A percentile compares a stretch with the other conserved stretches of the same genome.
Conservation (phyloP, 1,140 invertebrate species). For the Dendrolimus punctatus region DNA sequence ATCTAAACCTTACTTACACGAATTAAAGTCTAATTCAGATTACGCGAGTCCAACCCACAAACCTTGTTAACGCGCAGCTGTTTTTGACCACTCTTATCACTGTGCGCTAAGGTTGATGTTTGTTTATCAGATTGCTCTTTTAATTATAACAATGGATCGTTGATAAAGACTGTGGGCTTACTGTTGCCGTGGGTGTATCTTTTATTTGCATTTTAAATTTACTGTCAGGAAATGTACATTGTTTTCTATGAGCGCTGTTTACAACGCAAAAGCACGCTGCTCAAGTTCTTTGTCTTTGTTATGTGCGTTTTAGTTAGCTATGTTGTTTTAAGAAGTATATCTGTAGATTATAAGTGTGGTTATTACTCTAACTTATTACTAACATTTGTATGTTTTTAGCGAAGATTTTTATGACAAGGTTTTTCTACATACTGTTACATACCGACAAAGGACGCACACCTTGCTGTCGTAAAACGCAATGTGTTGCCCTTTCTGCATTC, state of each 20-base stretch:
- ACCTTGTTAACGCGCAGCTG: background rate
- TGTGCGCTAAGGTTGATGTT: constrained; percentile 12
- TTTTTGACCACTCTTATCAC: background rate
- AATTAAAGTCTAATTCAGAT: constrained; percentile 28
- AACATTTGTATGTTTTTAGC: no score
- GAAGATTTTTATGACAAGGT: no score
- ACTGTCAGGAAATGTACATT: constrained; percentile 16
- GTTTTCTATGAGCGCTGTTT: background rate
- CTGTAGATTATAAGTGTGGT: no score
- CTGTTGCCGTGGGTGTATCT: constrained; percentile 5
- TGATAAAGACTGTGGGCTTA: constrained; percentile 9
- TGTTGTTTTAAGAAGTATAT: no score
- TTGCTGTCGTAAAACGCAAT: no score
- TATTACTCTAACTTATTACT: no score
- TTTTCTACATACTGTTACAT: no score
- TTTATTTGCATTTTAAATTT: constrained; percentile 25
- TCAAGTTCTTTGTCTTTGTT: no score
- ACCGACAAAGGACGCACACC: no score
- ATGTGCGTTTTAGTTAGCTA: no score
- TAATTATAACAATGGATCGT: constrained; percentile 17
- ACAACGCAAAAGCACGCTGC: no score
- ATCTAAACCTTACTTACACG: constrained; percentile 13
- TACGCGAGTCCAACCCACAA: background rate
- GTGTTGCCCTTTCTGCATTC: no score
- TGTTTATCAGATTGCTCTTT: constrained; percentile 4